Conservation (phyloP, 2,888 invertebrate species). For the Rotaria sp. region DNA sequence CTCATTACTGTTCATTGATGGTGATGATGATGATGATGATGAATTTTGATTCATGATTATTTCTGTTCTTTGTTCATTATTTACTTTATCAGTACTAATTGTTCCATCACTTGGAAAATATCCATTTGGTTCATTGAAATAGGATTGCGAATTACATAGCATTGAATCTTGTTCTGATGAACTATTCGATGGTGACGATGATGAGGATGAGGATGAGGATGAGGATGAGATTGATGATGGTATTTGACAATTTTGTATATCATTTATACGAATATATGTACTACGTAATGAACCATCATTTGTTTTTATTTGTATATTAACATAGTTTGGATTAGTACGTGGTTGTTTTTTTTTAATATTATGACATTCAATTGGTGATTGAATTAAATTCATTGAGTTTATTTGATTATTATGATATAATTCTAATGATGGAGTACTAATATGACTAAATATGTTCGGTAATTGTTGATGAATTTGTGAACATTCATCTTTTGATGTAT, state of each 20-base stretch:
- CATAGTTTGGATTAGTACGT: constrained; percentile 53
- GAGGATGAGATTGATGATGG: not conserved
- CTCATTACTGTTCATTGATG: not conserved
- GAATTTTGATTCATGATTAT: not conserved
- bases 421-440: constrained; percentile 25
- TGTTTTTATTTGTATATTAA: constrained; percentile 45
- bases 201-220: not conserved
- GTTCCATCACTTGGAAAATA: constrained; percentile 8
- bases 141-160: not conserved
- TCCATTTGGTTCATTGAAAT: not conserved
- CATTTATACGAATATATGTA: constrained; percentile 11
- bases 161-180: not conserved
- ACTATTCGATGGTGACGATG: not conserved
- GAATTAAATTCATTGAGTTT: not conserved
- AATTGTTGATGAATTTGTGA: not conserved
- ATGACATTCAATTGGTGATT: not conserved
- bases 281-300: constrained; percentile 13
- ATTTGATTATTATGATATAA: not conserved
- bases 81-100: not conserved
- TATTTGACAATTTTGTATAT: not conserved
- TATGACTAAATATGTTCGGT: not conserved
- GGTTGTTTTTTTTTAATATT: constrained; percentile 43
- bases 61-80: not conserved
- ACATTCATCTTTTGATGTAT: not conserved
- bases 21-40: not conserved